phyloP scores from a whole-genome alignment of 2,113 vertebrate genomes.

The Pachycephala philippinensis region DNA sequence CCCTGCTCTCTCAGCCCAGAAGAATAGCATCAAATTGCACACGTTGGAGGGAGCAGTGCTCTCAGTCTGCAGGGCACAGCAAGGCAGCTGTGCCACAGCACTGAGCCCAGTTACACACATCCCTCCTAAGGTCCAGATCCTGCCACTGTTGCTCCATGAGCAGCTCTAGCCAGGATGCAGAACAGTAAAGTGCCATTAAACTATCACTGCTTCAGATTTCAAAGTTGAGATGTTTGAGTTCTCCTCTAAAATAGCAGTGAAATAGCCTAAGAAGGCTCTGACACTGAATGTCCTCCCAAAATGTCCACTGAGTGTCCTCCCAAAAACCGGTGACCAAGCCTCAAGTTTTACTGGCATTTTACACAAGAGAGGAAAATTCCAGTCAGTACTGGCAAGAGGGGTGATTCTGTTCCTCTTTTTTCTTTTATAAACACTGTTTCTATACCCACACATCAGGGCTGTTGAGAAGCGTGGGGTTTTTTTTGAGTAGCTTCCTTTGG shows the following conservation, averaged over 20 bases:
- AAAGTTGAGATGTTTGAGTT: background rate
- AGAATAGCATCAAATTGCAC: fast-evolving
- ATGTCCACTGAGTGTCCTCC: no score
- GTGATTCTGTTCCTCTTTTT: background rate
- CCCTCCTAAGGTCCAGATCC: background rate
- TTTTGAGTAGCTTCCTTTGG: background rate
- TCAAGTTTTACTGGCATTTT: background rate
- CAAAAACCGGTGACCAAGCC: background rate
- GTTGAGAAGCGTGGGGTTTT: background rate
- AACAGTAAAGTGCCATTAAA: background rate
- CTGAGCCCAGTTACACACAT: background rate
- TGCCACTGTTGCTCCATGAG: background rate
- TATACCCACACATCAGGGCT: background rate
- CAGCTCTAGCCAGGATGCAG: background rate
- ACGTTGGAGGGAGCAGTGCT: fast-evolving
- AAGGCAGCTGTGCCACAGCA: background rate
- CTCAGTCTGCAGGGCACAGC: background rate
- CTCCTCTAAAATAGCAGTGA: background rate
- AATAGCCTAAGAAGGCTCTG: background rate
- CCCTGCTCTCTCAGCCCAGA: background rate
- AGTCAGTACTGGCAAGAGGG: background rate
- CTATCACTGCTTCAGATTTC: background rate
- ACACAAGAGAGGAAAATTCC: background rate
- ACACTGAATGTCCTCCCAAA: background rate
- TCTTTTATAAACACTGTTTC: background rate